A percentile compares a stretch with the other conserved stretches of the same genome.
phyloP scores from a whole-genome alignment of 2,888 invertebrate species.

The Oxyscelio sp. region DNA sequence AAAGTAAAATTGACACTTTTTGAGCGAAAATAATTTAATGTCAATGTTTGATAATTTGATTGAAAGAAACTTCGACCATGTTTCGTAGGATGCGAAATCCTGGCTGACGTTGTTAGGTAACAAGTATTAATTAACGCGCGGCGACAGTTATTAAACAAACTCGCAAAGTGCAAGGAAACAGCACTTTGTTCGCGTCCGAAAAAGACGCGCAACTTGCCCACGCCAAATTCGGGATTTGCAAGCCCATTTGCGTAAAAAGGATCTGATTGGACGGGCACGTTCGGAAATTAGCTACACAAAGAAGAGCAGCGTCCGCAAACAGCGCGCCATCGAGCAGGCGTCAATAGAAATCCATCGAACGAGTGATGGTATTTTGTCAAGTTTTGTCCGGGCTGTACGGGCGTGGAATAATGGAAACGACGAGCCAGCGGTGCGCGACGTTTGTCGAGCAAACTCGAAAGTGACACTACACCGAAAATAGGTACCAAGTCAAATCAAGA shows the following conservation, averaged over 20 bases:
- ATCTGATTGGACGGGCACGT: background rate
- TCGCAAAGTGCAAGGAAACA: too few species aligned
- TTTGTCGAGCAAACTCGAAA: slow-evolving; percentile 68
- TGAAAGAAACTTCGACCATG: background rate
- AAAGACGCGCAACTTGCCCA: too few species aligned
- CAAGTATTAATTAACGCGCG: too few species aligned
- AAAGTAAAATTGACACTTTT: background rate
- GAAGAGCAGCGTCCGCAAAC: slow-evolving; percentile 30
- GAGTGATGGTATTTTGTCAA: slow-evolving; percentile 50
- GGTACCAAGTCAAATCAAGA: slow-evolving; percentile 69
- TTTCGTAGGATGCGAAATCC: too few species aligned
- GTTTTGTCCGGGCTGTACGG: slow-evolving; percentile 33
- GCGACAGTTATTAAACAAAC: too few species aligned
- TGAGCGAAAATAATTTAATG: background rate
- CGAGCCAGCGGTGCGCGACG: slow-evolving; percentile 10
- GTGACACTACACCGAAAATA: slow-evolving; percentile 67
- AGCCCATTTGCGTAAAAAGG: too few species aligned
- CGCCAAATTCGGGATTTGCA: too few species aligned
- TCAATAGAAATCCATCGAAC: slow-evolving; percentile 33
- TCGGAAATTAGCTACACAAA: slow-evolving; percentile 23
- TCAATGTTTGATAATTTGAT: background rate
- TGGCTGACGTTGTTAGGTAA: too few species aligned
- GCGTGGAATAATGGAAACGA: slow-evolving; percentile 49
- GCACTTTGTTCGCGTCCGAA: too few species aligned
- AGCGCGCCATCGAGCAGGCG: slow-evolving; percentile 34